Conservation (phyloP, 2,113 vertebrate species). For the Albula goreensis region DNA sequence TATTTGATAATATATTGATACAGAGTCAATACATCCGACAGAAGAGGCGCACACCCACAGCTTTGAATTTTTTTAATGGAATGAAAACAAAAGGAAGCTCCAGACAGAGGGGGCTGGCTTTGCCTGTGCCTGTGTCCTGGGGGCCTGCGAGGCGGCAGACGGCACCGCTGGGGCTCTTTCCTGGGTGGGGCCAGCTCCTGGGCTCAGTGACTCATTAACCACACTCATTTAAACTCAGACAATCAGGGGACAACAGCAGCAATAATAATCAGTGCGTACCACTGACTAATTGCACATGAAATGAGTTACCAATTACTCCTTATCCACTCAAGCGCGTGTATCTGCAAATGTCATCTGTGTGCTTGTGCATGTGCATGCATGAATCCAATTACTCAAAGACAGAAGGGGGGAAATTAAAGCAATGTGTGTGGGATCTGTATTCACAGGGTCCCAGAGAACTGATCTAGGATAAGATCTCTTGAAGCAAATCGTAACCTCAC, state of each 20-base stretch:
- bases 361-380: neutral
- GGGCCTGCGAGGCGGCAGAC: neutral
- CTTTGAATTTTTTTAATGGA: too few species aligned
- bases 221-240: conserved; percentile 20
- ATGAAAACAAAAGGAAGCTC: too few species aligned
- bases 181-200: neutral
- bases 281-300: conserved; percentile 3
- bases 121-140: neutral
- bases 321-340: neutral
- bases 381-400: neutral
- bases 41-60: neutral
- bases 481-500: too few species aligned
- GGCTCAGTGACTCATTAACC: neutral
- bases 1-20: too few species aligned
- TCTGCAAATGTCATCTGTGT: neutral
- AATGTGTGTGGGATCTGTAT: too few species aligned
- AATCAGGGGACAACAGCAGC: conserved; percentile 11
- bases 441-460: too few species aligned
- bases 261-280: neutral
- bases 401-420: neutral
- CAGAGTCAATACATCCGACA: neutral
- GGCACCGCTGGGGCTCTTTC: neutral
- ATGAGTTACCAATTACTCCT: neutral
- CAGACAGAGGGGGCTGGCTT: neutral
- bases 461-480: neutral